A percentile compares a stretch with the other conserved stretches of the same genome.
Evolutionary conservation across 2,797 vertebrate species (phyloP).

Genomic region (Prunella strophiata): DNA sequence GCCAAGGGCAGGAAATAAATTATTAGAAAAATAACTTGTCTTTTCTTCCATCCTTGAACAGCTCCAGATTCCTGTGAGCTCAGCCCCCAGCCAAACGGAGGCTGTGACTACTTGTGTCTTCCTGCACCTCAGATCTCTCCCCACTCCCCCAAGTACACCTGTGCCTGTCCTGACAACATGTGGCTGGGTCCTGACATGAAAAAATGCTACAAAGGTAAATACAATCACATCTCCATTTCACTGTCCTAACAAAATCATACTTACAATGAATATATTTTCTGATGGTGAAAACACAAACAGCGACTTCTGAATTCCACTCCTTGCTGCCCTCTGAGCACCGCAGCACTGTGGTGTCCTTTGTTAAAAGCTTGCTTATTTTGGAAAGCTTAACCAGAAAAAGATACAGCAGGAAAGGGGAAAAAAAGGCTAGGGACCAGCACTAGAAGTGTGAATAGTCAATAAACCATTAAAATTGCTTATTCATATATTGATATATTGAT

Average conservation of each 20-base stretch:
- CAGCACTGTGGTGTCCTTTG: neutral
- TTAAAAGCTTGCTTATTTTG: neutral
- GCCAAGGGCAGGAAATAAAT: neutral
- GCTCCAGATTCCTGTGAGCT: constrained; percentile 91
- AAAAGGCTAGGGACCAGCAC: neutral
- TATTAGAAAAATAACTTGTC: neutral
- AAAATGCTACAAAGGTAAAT: constrained; percentile 88
- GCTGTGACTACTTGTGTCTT: constrained; percentile 96
- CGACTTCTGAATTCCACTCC: neutral
- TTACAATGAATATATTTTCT: neutral
- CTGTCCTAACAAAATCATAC: neutral
- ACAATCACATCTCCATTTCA: neutral
- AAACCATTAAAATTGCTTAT: neutral
- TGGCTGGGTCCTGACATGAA: constrained; percentile 95
- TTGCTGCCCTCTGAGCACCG: neutral
- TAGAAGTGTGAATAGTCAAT: neutral
- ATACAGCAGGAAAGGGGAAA: neutral
- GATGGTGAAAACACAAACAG: neutral
- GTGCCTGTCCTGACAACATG: constrained; percentile 92
- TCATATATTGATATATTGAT: neutral
- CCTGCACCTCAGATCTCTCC: constrained; percentile 95
- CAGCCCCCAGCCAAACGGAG: constrained; percentile 90
- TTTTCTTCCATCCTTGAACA: constrained; percentile 49
- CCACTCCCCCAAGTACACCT: constrained; percentile 94
- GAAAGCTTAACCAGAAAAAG: neutral